Conservation (phyloP, 2,113 vertebrate genomes). For the Brienomyrus brachyistius region DNA sequence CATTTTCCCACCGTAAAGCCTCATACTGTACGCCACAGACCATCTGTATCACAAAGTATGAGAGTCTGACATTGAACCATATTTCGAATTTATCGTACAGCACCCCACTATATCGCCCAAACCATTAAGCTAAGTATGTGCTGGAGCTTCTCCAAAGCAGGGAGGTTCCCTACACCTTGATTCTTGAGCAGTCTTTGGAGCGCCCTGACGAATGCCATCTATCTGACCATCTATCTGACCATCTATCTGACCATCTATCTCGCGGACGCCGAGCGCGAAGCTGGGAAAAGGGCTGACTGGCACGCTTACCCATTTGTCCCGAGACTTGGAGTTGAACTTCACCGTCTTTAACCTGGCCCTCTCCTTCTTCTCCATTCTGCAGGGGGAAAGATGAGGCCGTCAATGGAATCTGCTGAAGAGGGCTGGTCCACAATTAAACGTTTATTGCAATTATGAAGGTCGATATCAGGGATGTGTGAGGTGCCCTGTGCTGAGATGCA, state of each 20-base stretch:
- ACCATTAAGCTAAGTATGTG: neutral
- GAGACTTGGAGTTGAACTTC: constrained; percentile 81
- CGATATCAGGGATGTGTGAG: neutral
- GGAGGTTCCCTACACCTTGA: neutral
- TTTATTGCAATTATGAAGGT: neutral
- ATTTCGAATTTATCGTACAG: neutral
- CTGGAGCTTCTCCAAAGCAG: neutral
- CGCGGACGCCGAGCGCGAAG: neutral
- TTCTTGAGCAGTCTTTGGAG: neutral
- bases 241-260: no score
- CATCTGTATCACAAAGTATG: neutral
- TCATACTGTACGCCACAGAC: no score
- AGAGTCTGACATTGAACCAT: neutral
- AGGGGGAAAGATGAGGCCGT: constrained; percentile 27
- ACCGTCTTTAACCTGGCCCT: constrained; percentile 87
- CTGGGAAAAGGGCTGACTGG: neutral
- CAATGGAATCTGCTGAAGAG: neutral
- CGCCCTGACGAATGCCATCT: neutral
- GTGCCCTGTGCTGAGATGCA: neutral
- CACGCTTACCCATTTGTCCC: constrained; percentile 86
- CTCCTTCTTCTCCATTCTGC: constrained; percentile 93
- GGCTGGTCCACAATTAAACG: neutral
- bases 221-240: no score
- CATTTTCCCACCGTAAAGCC: no score
- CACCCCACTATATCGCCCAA: neutral